Base-by-base conservation (phyloP, 2,888 invertebrate species). In the Amblyjoppa fuscipennis region DNA sequence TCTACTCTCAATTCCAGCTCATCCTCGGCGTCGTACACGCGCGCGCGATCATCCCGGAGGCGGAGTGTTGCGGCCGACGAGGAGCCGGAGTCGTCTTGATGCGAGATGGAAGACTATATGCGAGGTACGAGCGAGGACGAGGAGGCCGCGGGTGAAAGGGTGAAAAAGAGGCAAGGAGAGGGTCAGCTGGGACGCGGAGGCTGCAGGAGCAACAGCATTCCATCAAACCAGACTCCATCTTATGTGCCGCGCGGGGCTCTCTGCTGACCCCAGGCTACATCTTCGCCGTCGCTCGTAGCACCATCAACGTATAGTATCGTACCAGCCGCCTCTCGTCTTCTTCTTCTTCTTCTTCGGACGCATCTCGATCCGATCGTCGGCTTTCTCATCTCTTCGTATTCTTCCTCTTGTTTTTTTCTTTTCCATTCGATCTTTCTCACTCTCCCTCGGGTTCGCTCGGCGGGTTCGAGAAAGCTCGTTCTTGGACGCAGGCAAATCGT, bases 211-310 rank as follows among this genome's bases (percentile, higher is more conserved):
- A 92, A 92, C 93, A 92, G 91, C 93, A 93, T 93, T 94, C 93
- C 93, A 93, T 94, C 93, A 93, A 93, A 93, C 92, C 93, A 93
- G 93, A 93, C 93, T 93, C 93, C 93, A 93, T 93, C 93, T 94
- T 92, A 91, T 90, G 89, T 90, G 90, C 89, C 90, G 75, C 82
- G 68, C 81, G 82, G 41, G 76, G 82, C 56, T 79, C 70, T 79
- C 76, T 68, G 85, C 91, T 91, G 90, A 91, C 92, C 91, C 87
- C 90, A 85, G 90, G 91, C 91, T 88, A 90, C 89, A 89, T 90
- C 90, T 89, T 88, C 80, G 80, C 87, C 61, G 80, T 73, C 64
- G 80, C 80, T 82, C 75, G 77, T 71, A 81, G 82, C 82, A 82
- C 78, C 74, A 53, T 77, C 51, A 56, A 59, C 81, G 64, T 75